Percentiles rank a stretch among this genome's conserved stretches.
Conservation (phyloP, 2,888 invertebrate genomes). For the Amaurobius ferox region DNA sequence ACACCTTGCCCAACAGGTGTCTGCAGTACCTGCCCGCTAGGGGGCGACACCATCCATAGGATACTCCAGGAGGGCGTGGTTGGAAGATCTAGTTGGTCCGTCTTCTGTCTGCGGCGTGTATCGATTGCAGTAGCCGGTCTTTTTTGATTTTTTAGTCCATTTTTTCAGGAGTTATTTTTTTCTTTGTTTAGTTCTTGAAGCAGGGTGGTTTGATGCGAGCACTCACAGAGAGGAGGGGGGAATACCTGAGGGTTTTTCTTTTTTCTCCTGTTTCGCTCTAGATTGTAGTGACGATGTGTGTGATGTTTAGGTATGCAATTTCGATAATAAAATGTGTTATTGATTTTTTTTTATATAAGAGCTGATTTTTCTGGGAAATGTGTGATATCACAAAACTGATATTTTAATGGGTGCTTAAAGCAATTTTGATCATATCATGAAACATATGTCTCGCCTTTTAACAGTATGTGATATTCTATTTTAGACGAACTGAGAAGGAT, state of each 20-base stretch:
- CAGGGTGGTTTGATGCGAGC: neutral
- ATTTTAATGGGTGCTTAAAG: too few relatives aligned
- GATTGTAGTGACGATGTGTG: neutral
- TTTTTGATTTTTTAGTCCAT: slow-evolving; percentile 24
- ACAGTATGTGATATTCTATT: too few relatives aligned
- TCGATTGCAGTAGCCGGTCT: slow-evolving; percentile 59
- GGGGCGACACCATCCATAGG: slow-evolving; percentile 39
- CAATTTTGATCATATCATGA: too few relatives aligned
- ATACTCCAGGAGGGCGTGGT: slow-evolving; percentile 47
- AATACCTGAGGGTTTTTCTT: neutral
- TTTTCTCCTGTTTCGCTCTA: neutral
- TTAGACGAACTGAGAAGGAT: too few relatives aligned
- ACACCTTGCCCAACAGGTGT: slow-evolving; percentile 72
- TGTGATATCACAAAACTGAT: too few relatives aligned
- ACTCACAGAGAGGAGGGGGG: neutral
- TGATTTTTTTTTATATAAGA: too few relatives aligned
- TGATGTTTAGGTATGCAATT: too few relatives aligned
- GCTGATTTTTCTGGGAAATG: too few relatives aligned
- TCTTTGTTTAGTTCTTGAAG: neutral
- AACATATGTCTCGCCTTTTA: too few relatives aligned
- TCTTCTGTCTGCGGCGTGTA: slow-evolving; percentile 47
- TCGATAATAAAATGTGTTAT: too few relatives aligned
- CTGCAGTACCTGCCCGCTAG: slow-evolving; percentile 53
- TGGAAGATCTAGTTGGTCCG: slow-evolving; percentile 63
- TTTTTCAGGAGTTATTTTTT: slow-evolving; percentile 20